These are phyloP conservation scores for Andrena bicolor DNA, from an alignment of 2,888 invertebrate species.

Conservation along the genomic window DNA sequence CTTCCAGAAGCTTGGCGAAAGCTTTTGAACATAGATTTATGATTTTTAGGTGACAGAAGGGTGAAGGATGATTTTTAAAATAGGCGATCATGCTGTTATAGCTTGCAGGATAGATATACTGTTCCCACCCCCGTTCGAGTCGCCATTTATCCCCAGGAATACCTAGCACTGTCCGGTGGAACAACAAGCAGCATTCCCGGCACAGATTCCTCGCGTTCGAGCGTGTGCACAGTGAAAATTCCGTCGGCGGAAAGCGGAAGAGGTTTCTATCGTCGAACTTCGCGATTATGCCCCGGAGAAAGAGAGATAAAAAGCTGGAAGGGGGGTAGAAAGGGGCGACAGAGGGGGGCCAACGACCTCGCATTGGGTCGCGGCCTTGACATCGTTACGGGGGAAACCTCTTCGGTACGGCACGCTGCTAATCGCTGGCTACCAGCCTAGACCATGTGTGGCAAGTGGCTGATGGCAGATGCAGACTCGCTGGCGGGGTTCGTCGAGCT, in stretches of 20 bases:
- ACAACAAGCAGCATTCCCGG: slow-evolving; percentile 8
- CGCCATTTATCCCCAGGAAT: background rate
- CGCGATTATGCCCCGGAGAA: slow-evolving; percentile 28
- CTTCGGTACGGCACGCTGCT: slow-evolving; percentile 65
- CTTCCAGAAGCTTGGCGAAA: too few relatives aligned
- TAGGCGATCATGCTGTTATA: background rate
- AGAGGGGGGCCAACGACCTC: slow-evolving; percentile 76
- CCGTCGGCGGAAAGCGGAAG: slow-evolving; percentile 12
- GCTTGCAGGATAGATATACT: background rate
- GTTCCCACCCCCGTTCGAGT: background rate
- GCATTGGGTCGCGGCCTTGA: slow-evolving; percentile 83
- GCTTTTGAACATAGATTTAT: too few relatives aligned
- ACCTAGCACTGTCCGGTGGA: background rate
- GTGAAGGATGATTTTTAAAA: too few relatives aligned
- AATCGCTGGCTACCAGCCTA: slow-evolving; percentile 48
- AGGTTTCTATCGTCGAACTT: slow-evolving; percentile 27
- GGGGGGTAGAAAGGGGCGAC: slow-evolving; percentile 64
- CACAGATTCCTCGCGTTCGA: slow-evolving; percentile 20
- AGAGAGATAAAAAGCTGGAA: slow-evolving; percentile 32
- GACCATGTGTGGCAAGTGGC: slow-evolving; percentile 43
- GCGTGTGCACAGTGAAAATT: slow-evolving; percentile 19
- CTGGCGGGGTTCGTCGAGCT: slow-evolving; percentile 54
- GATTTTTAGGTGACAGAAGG: too few relatives aligned
- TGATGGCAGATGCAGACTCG: slow-evolving; percentile 53
- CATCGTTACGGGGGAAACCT: slow-evolving; percentile 80